Evolutionary conservation across 2,797 vertebrate species (phyloP).

Genomic region (Paratrypauchen microcephalus): DNA sequence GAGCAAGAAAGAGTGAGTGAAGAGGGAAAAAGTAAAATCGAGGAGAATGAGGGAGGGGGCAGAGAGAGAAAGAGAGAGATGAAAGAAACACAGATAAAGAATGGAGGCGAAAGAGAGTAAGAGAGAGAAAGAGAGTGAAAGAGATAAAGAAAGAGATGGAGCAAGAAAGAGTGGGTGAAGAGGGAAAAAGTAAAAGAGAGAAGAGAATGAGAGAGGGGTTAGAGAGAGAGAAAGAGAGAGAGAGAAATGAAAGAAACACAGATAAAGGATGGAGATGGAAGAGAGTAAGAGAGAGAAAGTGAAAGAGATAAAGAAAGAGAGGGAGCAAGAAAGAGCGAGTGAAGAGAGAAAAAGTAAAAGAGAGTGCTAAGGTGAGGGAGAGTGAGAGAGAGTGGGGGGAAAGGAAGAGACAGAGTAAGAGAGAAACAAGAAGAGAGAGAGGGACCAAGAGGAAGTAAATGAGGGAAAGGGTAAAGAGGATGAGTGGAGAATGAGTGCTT

Average conservation of each 20-base stretch:
- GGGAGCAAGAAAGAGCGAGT: background rate
- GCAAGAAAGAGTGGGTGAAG: background rate
- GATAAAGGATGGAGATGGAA: background rate
- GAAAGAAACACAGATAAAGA: background rate
- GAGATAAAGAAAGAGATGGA: background rate
- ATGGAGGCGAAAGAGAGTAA: too few species aligned
- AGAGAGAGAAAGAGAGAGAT: slow-evolving; percentile 6
- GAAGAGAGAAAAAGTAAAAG: background rate
- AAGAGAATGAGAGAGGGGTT: too few species aligned
- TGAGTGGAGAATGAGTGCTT: slow-evolving; percentile 2
- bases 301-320: background rate
- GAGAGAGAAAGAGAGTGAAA: background rate
- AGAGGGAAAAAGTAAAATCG: too few species aligned
- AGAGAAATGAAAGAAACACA: background rate
- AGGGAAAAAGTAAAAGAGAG: background rate
- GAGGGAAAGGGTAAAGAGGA: too few species aligned
- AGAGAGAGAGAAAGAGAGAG: too few species aligned
- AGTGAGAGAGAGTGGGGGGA: slow-evolving; percentile 3
- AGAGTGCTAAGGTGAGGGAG: background rate
- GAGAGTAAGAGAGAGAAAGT: slow-evolving; percentile 12
- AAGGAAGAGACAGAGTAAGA: background rate
- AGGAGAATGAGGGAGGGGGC: too few species aligned
- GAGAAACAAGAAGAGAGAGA: background rate
- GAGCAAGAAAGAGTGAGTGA: background rate
- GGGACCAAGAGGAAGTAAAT: slow-evolving; percentile 11